Evolutionary conservation across 2,797 vertebrate genomes (phyloP), one percentile per base, ranked within the genome.

Genomic region (Amazonetta brasiliensis): DNA sequence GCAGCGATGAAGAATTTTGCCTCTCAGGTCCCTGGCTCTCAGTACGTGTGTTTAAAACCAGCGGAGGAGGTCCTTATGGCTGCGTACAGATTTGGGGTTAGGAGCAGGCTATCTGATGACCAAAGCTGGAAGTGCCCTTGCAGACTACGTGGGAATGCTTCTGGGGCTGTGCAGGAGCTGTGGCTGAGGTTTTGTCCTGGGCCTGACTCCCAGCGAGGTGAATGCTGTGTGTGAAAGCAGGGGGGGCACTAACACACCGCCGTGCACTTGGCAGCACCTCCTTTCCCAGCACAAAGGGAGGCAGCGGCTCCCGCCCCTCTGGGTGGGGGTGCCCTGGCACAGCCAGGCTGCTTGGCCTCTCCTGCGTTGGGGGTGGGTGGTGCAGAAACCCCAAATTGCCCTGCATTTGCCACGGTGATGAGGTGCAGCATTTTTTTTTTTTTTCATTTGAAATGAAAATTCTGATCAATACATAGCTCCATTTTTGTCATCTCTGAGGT

Each of bases 61-160:
- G 37, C 19, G 62, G 58, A 77, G 39, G 33, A 62, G 50, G 44
- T 67, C 69, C 73, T 21, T 1, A 0, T 20, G 35, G 28, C 77
- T 79, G 23, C 44, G 39, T n/a, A 83, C 63, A 67, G 66, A 48
- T 55, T 8, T 54, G 26, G 52, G 44, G 16, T 56, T 63, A 39
- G 44, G 63, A 52, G 3, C 18, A 63, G 35, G 28, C 11, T 92
- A 1, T 73, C n/a, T 14, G 22, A 62, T 30, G 26, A 41, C 31
- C 43, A 66, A 78, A 69, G 66, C 66, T 66, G 31, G 59, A 59
- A 60, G 30, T 0, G 0, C 33, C 18, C 8, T 7, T 2, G 1
- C 21, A 39, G 64, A 3, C n/a, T 21, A 0, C 0, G 0, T 13
- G 66, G 30, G 59, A 41, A 43, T 82, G 74, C 33, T 1, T 5